Conservation (phyloP, 2,888 invertebrate species). For the Yponomeuta plumbellus region DNA sequence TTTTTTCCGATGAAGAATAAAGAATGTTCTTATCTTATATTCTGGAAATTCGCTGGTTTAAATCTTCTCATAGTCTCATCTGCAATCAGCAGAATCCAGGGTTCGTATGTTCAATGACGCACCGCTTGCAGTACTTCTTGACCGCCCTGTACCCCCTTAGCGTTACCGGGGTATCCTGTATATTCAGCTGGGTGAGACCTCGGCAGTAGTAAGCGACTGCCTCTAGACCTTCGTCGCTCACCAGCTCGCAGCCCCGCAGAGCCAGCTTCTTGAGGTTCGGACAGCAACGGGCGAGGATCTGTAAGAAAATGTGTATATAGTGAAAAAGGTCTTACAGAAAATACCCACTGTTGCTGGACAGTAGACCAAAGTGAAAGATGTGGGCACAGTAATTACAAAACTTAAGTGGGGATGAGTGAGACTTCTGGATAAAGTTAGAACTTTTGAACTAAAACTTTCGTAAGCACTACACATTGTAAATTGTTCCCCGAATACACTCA, state of each 20-base stretch:
- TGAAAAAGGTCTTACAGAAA: neutral
- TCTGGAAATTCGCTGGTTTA: neutral
- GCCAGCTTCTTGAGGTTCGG: constrained; percentile 94
- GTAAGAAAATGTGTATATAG: constrained; percentile 44
- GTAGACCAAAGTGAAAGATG: too few species aligned
- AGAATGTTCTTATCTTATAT: too few species aligned
- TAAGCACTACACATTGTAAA: too few species aligned
- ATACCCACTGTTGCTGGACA: too few species aligned
- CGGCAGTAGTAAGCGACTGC: constrained; percentile 93
- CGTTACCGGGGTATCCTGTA: constrained; percentile 94
- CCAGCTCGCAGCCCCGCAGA: constrained; percentile 91
- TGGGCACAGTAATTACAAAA: too few species aligned
- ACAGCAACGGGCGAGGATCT: constrained; percentile 91
- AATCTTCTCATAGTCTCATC: neutral
- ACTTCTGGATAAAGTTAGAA: neutral
- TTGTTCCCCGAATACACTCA: too few species aligned
- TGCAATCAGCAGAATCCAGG: constrained; percentile 88
- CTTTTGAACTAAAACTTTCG: too few species aligned
- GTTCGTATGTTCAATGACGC: constrained; percentile 96
- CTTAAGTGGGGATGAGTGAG: too few species aligned
- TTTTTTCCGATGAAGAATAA: too few species aligned
- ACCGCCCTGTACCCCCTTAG: constrained; percentile 93
- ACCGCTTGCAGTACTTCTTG: constrained; percentile 93
- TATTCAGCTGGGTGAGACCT: constrained; percentile 92
- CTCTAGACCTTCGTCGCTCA: constrained; percentile 90